Base-by-base conservation (phyloP, 2,797 vertebrate genomes). In the Danio jaintianensis region DNA sequence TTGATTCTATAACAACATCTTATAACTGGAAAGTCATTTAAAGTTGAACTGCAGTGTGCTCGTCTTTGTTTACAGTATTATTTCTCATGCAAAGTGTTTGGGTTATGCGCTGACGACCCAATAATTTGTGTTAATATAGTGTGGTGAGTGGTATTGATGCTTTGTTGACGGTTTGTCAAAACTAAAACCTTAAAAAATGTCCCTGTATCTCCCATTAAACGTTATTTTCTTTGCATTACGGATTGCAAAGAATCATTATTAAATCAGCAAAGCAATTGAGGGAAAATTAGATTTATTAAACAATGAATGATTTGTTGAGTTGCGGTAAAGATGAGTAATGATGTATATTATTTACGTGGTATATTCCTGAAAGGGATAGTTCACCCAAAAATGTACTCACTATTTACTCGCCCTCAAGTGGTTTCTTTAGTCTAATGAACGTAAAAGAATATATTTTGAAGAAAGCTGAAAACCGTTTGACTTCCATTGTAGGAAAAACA, bases 101-200 rank as follows among this genome's bases (percentile, higher is more conserved):
- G 42, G 7, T 55, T 45, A 76, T 52, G 18, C 5, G 18, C 38
- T 59, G 42, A 45, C 42, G 20, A 45, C 1, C 3, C 42, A 47
- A 38, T 77, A 4, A 68, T 58, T 68, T 78, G 10, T 47, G 53
- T 68, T 68, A 20, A 38, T 56, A 75, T 9, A 68, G 22, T 48
- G 63, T 22, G 42, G 45, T 68, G 53, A 68, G 52, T 48, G 53
- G 16, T 18, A 48, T 13, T 50, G 20, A 47, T 58, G 63, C 53
- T 76, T 38, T 66, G 38, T 40, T 66, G 13, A 55, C 0, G 8
- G 68, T 70, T 70, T 55, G n/a, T 63, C 50, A 52, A 64, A 76
- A 56, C 15, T 45, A n/a, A 45, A 16, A 7, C 11, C 18, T 40
- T 0, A 4, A 38, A 36, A 38, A 69, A 40, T 29, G 16, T 10